Base-by-base conservation (phyloP, 2,888 invertebrate genomes). In the Mongoloraphidia duomilia region DNA sequence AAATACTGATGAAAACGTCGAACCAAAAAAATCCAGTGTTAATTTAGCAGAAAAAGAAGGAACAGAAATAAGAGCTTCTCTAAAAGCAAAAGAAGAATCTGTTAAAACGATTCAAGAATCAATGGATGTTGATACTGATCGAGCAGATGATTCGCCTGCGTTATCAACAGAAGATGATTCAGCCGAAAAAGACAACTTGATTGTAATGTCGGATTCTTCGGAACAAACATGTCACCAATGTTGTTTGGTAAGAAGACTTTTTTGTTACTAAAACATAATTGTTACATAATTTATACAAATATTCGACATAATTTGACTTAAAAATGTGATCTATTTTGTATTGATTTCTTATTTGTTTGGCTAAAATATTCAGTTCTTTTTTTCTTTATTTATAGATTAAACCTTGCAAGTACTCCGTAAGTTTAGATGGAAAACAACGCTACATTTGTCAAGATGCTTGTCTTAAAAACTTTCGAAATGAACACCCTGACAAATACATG, bases 371-470 rank as follows among this genome's bases (percentile, higher is more conserved):
- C 5, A 6, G 3, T 26, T 26, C 26, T 26, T 26, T 26, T 26
- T 26, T 26, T 26, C 26, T 26, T 26, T 26, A 6, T 6, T 26
- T 26, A 6, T 26, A 26, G 26, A 26, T 26, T 26, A 26, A 26
- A 26, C 26, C 26, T 26, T 26, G 26, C 26, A 26, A 26, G 26
- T 26, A 26, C 26, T 26, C 26, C 26, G 26, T 26, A 6, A 26
- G 26, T 6, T 26, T 73, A 43, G 77, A 77, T 43, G 76, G 76
- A 12, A 67, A 71, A 9, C 59, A 59, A 0, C 65, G 65, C 46
- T 65, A 69, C 51, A 64, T 82, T 38, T 83, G 82, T 57, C 71
- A 72, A 34, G 72, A 75, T 41, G 58, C 61, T 46, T 83, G 83
- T 57, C 67, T 80, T 34, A 75, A 75, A 47, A 54, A 53, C 44